A percentile compares a stretch with the other conserved stretches of the same genome.
Evolutionary conservation across 2,113 vertebrate species (phyloP).

Genomic region (Aythya baeri): DNA sequence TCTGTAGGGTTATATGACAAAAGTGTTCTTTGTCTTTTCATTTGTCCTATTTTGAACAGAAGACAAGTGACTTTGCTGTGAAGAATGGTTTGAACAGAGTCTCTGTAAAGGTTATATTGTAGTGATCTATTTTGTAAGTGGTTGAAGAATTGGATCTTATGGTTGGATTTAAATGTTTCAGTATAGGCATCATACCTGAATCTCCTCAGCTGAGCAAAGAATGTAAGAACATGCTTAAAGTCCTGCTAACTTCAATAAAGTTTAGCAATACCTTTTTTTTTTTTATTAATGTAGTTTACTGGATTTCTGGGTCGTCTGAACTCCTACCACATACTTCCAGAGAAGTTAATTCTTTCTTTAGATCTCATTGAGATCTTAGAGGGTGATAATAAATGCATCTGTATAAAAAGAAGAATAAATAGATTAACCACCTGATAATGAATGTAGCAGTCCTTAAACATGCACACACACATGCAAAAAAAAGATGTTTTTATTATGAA

Average conservation of each 20-base stretch:
- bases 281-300: not conserved
- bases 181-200: not conserved
- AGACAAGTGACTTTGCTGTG: not conserved
- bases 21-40: not conserved
- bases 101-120: not conserved
- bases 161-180: not conserved
- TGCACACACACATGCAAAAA: no score
- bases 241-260: not conserved
- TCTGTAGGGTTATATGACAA: not conserved
- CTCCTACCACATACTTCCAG: not conserved
- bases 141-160: not conserved
- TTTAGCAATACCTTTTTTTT: not conserved
- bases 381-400: not conserved
- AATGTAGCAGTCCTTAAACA: not conserved
- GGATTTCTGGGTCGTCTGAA: not conserved
- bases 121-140: fast-evolving
- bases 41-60: not conserved
- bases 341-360: not conserved
- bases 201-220: not conserved
- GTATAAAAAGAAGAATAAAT: not conserved
- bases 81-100: not conserved
- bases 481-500: no score
- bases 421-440: not conserved
- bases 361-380: not conserved
- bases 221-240: not conserved